phyloP scores from a whole-genome alignment of 2,797 vertebrate genomes.

The Gephyroberyx darwinii region DNA sequence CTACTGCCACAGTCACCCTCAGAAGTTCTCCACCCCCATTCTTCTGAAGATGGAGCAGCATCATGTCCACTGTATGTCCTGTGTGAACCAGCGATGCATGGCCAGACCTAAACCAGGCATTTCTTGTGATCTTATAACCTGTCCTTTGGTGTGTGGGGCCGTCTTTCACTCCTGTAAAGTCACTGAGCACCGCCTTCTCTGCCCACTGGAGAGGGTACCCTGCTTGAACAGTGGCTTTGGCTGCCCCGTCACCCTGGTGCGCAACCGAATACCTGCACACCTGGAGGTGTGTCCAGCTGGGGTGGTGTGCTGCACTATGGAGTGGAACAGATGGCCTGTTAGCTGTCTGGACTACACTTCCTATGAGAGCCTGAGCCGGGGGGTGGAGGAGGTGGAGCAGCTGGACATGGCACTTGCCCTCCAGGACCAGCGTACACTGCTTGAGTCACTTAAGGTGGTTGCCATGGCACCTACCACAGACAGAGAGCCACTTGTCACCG shows the following conservation, averaged over 20 bases:
- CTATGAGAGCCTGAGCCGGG: conserved; percentile 92
- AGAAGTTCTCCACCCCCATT: conserved; percentile 9
- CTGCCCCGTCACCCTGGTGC: conserved; percentile 88
- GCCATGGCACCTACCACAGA: conserved; percentile 88
- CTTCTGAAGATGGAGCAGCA: conserved; percentile 79
- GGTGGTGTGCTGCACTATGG: conserved; percentile 99
- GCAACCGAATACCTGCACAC: conserved; percentile 93
- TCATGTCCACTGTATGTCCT: conserved; percentile 92
- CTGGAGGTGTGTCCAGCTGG: conserved; percentile 97
- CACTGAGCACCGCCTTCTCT: conserved; percentile 91
- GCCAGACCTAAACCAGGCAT: conserved; percentile 86
- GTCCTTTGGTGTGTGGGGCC: conserved; percentile 91
- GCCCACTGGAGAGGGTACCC: conserved; percentile 90
- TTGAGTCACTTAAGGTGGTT: conserved; percentile 95
- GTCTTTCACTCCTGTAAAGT: conserved; percentile 95
- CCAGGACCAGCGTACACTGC: conserved; percentile 94
- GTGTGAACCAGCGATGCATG: conserved; percentile 92
- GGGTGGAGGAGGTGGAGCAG: conserved; percentile 94
- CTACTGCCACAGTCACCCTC: conserved; percentile 1
- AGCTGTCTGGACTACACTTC: conserved; percentile 94
- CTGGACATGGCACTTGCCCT: conserved; percentile 97
- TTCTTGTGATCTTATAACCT: conserved; percentile 90
- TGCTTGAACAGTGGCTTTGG: conserved; percentile 95
- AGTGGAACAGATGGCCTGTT: conserved; percentile 98
- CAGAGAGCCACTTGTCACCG: conserved; percentile 18